Evolutionary conservation across 2,888 invertebrate species (phyloP).

Genomic region (Rapana venosa): DNA sequence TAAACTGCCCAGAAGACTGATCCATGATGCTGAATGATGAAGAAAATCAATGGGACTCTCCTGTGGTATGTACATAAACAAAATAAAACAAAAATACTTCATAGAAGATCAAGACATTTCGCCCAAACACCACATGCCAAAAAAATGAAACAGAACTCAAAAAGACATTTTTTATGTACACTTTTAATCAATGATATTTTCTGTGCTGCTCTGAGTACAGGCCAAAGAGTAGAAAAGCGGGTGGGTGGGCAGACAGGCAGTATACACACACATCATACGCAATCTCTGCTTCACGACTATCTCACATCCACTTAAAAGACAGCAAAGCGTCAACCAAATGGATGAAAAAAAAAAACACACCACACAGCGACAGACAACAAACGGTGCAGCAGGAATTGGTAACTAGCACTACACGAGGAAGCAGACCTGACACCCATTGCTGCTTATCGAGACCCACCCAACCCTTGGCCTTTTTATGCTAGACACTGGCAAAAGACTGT

Average conservation of each 20-base stretch:
- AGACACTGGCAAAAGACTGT: neutral
- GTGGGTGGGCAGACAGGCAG: slow-evolving; percentile 36
- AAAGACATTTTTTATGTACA: slow-evolving; percentile 21
- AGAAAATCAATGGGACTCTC: no score
- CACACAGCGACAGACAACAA: slow-evolving; percentile 17
- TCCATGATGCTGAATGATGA: no score
- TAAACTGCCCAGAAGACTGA: no score
- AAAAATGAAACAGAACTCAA: neutral
- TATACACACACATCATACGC: slow-evolving; percentile 14
- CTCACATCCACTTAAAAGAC: slow-evolving; percentile 22
- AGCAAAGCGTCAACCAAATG: slow-evolving; percentile 29
- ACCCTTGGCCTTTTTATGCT: neutral
- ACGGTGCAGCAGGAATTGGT: slow-evolving; percentile 25
- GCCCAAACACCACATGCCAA: neutral
- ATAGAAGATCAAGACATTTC: neutral
- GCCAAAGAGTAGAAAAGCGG: slow-evolving; percentile 31
- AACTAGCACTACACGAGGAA: neutral
- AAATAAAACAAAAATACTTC: no score
- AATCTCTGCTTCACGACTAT: slow-evolving; percentile 29
- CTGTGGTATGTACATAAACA: no score
- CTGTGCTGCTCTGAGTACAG: slow-evolving; percentile 44
- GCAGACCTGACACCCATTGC: slow-evolving; percentile 5
- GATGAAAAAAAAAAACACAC: neutral
- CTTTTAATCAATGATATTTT: slow-evolving; percentile 37
- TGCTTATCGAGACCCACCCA: slow-evolving; percentile 16